Conservation (phyloP, 2,113 vertebrate genomes). For the Cyanistes caeruleus region DNA sequence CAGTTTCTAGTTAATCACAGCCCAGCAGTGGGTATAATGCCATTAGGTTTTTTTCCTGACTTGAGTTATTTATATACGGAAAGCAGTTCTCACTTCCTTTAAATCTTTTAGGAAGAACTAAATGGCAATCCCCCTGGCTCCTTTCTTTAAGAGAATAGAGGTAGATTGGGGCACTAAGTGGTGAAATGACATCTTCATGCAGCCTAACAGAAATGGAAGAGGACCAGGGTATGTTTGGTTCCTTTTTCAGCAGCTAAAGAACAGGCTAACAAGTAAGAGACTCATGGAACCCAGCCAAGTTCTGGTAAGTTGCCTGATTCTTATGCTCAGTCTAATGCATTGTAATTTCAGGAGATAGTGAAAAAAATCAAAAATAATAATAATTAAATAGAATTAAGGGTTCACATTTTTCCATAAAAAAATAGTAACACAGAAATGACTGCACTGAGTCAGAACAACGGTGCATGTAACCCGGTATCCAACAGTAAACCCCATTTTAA, state of each 20-base stretch:
- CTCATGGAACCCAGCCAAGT: neutral
- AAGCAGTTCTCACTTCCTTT: neutral
- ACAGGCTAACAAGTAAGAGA: neutral
- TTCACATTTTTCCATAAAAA: neutral
- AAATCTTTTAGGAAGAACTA: neutral
- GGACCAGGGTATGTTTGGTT: neutral
- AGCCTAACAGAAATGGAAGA: neutral
- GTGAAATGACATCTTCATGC: neutral
- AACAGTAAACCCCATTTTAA: neutral
- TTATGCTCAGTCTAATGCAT: neutral
- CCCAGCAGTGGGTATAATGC: neutral
- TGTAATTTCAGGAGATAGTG: neutral
- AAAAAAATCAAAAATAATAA: neutral
- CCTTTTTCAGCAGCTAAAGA: neutral
- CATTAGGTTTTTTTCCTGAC: neutral
- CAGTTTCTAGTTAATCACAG: neutral
- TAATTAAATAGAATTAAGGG: too few relatives aligned
- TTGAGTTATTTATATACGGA: neutral
- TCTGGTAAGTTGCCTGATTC: neutral
- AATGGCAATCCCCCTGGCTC: neutral
- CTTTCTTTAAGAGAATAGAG: neutral
- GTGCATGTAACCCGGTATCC: neutral
- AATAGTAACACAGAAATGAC: neutral
- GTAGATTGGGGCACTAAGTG: neutral
- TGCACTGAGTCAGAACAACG: neutral